These are phyloP conservation scores for Addax nasomaculatus DNA, from an alignment of 2,113 vertebrate genomes.

Conservation along the genomic window DNA sequence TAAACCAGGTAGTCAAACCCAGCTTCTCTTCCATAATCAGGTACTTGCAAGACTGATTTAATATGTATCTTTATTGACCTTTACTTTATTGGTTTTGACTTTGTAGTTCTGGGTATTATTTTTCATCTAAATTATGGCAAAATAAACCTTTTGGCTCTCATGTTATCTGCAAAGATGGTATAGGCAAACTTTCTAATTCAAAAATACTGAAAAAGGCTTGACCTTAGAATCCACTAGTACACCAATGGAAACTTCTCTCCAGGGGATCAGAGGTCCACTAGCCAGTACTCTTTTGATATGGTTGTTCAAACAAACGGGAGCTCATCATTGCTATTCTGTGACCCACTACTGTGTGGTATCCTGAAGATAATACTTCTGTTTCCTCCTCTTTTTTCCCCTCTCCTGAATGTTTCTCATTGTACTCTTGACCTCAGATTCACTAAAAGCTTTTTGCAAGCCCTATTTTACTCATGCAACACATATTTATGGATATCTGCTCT, in stretches of 20 bases:
- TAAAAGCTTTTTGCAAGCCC: not conserved
- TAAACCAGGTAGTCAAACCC: not conserved
- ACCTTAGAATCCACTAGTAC: not conserved
- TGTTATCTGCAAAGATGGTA: not conserved
- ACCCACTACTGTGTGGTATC: not conserved
- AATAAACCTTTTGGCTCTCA: not conserved
- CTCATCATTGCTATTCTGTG: not conserved
- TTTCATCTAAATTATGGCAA: not conserved
- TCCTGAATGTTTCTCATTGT: not conserved
- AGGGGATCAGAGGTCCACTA: not conserved
- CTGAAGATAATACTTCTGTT: not conserved
- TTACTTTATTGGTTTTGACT: not conserved
- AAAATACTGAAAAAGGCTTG: not conserved
- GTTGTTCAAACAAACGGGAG: not conserved
- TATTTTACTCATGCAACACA: not conserved
- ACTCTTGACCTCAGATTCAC: not conserved
- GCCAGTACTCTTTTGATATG: not conserved
- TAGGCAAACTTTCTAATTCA: not conserved
- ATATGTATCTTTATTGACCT: not conserved
- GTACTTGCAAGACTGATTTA: not conserved
- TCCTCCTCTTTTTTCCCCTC: not conserved
- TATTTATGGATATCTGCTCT: not conserved
- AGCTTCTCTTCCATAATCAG: not conserved
- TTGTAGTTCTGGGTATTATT: not conserved
- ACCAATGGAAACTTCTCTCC: not conserved